A percentile compares a stretch with the other conserved stretches of the same genome.
phyloP scores from a whole-genome alignment of 2,797 vertebrate genomes.

The Fringilla coelebs region DNA sequence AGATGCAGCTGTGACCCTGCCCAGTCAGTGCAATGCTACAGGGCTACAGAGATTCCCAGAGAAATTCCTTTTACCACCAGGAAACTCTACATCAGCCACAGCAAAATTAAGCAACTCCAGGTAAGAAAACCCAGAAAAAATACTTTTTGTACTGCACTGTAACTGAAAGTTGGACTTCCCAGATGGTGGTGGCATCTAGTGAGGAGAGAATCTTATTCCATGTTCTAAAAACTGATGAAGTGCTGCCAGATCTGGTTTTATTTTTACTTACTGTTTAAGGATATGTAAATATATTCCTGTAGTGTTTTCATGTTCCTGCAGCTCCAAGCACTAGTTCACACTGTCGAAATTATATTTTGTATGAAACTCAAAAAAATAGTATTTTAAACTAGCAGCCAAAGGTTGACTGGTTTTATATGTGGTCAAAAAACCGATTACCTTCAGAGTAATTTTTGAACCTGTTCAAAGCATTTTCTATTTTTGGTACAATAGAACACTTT shows the following conservation, averaged over 20 bases:
- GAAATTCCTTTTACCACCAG: conserved; percentile 69
- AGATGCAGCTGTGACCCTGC: conserved; percentile 77
- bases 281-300: conserved; percentile 14
- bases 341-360: not conserved
- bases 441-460: not conserved
- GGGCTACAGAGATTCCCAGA: conserved; percentile 68
- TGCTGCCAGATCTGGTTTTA: not conserved
- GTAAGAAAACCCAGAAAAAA: conserved; percentile 58
- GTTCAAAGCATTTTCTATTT: not conserved
- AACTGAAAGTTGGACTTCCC: not conserved
- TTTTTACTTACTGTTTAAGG: not conserved
- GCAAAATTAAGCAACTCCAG: conserved; percentile 80
- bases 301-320: not conserved
- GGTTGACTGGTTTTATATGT: not conserved
- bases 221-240: not conserved
- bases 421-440: not conserved
- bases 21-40: conserved; percentile 77
- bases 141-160: not conserved
- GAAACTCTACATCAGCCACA: conserved; percentile 78
- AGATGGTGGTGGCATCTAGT: not conserved
- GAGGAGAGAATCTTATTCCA: not conserved
- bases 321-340: not conserved
- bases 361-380: not conserved
- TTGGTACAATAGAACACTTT: not conserved
- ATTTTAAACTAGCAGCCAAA: not conserved